Conservation (phyloP, 2,797 vertebrate species). For the Tachyglossus aculeatus region DNA sequence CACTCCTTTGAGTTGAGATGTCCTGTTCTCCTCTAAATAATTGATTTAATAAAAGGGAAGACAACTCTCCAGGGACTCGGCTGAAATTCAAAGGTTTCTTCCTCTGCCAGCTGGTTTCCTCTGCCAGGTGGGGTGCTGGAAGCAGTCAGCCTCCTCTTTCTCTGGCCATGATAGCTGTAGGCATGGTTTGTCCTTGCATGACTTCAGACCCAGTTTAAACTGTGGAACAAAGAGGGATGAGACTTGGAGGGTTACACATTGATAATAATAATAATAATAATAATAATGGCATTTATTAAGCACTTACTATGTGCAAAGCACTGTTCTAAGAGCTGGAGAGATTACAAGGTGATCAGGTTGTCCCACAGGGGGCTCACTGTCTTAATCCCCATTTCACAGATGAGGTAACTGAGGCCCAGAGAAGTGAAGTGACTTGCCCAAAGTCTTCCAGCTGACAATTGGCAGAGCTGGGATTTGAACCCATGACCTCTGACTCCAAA, state of each 20-base stretch:
- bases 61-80: constrained; percentile 21
- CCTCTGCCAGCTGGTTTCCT: background rate
- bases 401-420: too few relatives aligned
- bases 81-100: constrained; percentile 10
- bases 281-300: too few relatives aligned
- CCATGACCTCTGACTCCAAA: too few relatives aligned
- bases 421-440: too few relatives aligned
- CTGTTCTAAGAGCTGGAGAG: too few relatives aligned
- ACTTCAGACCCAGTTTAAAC: constrained; percentile 7
- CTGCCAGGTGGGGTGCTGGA: constrained; percentile 10
- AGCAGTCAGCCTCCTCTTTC: constrained; percentile 1
- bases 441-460: too few relatives aligned
- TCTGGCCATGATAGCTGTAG: background rate
- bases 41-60: constrained; percentile 25
- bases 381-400: too few relatives aligned
- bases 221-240: constrained; percentile 9
- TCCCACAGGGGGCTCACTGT: too few relatives aligned
- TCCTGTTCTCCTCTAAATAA: constrained; percentile 32
- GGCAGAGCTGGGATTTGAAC: too few relatives aligned
- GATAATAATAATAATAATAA: too few relatives aligned
- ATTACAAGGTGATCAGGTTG: too few relatives aligned
- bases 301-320: too few relatives aligned
- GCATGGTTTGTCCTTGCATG: background rate
- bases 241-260: constrained; percentile 26
- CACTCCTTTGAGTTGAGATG: constrained; percentile 21